Base-by-base conservation (phyloP, 2,888 invertebrate species). In the Catocala fraxini region DNA sequence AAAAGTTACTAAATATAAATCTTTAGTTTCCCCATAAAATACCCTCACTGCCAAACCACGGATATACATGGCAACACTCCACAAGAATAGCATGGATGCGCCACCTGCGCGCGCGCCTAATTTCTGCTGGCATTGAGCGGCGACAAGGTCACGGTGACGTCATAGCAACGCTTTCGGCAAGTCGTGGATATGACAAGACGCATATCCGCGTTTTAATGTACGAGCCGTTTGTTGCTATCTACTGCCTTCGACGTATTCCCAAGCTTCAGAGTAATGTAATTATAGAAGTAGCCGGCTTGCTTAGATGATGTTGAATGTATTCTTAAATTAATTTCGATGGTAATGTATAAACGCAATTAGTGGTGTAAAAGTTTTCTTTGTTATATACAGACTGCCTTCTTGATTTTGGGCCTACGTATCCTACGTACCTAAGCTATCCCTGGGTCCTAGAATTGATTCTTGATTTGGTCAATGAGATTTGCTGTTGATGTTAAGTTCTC, bases 131-230 rank as follows among this genome's bases (percentile, higher is more conserved):
- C 93, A 93, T 91, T 92, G 93, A 86, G 85, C 83, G 74, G 77
- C 82, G 83, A 80, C 92, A 93, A 93, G 93, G 93, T 90, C 87
- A 71, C 79, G 77, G 86, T 91, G 92, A 92, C 92, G 91, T 92
- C 91, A 92, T 70, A 57, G 60, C 65, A 56, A 65, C 75, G 79
- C 73, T 75, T 75, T 75, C 75, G 79, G 79, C 73, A 61, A 64
- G 64, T 68, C 68, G 76, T 75, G 71, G 59, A 66, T 66, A 75
- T 61, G 79, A 79, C 75, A 73, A 63, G 71, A 61, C 77, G 86
- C 85, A 86, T 86, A 86, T 81, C 81, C 76, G 75, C 49, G 78
- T 80, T 80, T 57, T 58, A 65, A 49, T 34, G 43, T 49, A 47
- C 13, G 51, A 42, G 58, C 1, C 25, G 25, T 25, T 65, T 62